Evolutionary conservation across 2,113 vertebrate species (phyloP), one percentile per base, ranked within the genome.

Genomic region (Larimichthys crocea): DNA sequence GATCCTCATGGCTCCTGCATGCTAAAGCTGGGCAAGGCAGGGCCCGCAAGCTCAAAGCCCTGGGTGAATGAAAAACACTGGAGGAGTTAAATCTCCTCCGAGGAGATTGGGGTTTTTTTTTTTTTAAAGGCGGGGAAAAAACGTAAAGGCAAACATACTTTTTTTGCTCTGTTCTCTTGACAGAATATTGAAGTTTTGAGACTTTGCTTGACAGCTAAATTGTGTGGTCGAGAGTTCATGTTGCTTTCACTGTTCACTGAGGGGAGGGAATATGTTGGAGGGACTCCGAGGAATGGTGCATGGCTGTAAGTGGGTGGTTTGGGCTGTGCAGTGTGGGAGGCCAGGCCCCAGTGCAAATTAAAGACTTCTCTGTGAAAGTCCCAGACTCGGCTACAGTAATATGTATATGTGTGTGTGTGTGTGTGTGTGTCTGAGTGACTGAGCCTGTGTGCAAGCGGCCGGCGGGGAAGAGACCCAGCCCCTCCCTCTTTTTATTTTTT

Each of bases 301-400:
- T 24, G 86, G 82, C 83, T 91, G 87, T 89, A 89, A 94, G 89
- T 93, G 92, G 92, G 90, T 91, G 92, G 90, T 92, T 94, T 88
- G 86, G 90, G 89, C 88, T 76, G 84, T 82, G 84, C 92, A 89
- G 91, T 89, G 93, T 93, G 93, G 93, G 92, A 93, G 93, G 92
- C 90, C 86, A 82, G 85, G 89, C 89, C 91, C 86, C 78, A 85
- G 85, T 71, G 87, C 91, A 93, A 94, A 94, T 94, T 94, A 94
- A 92, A 94, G 93, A 93, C 92, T 89, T 86, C 91, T 92, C 91
- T 93, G 91, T 93, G 91, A 93, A 94, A 91, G 90, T 92, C 90
- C 91, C 89, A 91, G 90, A 90, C 91, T 90, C 78, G 19, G 83
- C 85, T 88, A 79, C 85, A 92, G 88, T 82, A 79, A 64, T 90